phyloP scores from a whole-genome alignment of 1,140 invertebrate species.

The Heliconius congener region DNA sequence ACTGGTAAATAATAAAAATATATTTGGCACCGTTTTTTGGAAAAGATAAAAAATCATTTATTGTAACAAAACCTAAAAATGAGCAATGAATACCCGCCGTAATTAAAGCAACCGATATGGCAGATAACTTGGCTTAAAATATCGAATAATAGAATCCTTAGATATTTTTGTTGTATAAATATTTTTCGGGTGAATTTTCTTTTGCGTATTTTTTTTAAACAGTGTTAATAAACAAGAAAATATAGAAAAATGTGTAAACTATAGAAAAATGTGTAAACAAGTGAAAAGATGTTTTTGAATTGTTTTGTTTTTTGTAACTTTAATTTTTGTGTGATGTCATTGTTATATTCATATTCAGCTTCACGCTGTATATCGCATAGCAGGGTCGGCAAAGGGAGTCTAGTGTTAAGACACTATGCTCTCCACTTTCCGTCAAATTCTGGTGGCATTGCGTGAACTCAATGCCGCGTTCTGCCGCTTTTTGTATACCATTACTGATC shows the following conservation, averaged over 20 bases:
- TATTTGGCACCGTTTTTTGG: background rate
- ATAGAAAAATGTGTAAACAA: no score
- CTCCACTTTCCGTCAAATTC: no score
- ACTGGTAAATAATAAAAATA: background rate
- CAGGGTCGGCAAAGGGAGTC: no score
- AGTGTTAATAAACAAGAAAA: no score
- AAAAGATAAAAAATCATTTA: background rate
- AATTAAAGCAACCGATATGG: constrained; percentile 8
- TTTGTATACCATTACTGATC: no score
- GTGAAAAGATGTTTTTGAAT: background rate
- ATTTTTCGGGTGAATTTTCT: background rate
- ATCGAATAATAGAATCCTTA: constrained; percentile 21
- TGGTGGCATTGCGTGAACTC: no score
- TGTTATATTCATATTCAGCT: background rate
- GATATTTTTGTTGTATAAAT: constrained; percentile 16
- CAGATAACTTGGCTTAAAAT: constrained; percentile 23
- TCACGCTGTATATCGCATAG: no score
- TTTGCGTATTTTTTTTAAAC: background rate
- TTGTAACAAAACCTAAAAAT: constrained; percentile 5
- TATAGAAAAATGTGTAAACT: no score
- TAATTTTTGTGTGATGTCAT: background rate
- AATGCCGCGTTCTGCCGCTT: no score
- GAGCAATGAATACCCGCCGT: background rate
- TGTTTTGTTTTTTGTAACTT: background rate
- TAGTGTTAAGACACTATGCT: no score